A percentile compares a stretch with the other conserved stretches of the same genome.
These are phyloP conservation scores for Lordiphosa andalusiaca DNA, from an alignment of 2,888 invertebrate genomes.

Conservation along the genomic window DNA sequence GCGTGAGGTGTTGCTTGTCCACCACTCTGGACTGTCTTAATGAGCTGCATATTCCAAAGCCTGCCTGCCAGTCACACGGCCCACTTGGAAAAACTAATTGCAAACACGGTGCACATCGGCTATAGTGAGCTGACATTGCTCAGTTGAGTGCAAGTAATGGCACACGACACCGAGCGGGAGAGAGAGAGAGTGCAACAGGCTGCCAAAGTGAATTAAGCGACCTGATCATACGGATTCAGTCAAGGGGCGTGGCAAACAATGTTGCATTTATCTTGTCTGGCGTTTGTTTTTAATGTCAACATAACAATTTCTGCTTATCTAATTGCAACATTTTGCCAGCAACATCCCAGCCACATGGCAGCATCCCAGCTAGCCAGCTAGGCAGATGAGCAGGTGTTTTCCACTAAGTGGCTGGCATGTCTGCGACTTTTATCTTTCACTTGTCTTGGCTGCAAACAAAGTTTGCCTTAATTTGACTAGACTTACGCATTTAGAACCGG, in stretches of 20 bases:
- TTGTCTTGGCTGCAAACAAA: constrained; percentile 40
- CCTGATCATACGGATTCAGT: constrained; percentile 1
- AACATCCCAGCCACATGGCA: constrained; percentile 4
- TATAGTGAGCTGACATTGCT: constrained; percentile 46
- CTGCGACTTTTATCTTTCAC: constrained; percentile 45
- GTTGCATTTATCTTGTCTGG: constrained; percentile 57
- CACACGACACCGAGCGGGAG: constrained; percentile 46
- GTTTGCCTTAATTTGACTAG: constrained; percentile 71
- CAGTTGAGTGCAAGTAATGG: constrained; percentile 66
- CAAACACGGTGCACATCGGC: constrained; percentile 51
- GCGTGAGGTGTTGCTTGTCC: constrained; percentile 43
- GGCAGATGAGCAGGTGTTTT: constrained; percentile 68
- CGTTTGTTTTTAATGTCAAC: constrained; percentile 63
- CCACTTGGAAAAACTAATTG: constrained; percentile 71
- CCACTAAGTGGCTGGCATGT: constrained; percentile 60
- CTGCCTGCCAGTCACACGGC: constrained; percentile 65
- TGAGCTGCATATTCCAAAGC: constrained; percentile 47
- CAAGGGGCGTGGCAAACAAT: constrained; percentile 26
- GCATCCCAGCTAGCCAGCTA: neutral
- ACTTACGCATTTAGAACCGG: constrained; percentile 75
- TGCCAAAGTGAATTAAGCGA: constrained; percentile 45
- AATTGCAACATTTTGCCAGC: constrained; percentile 68
- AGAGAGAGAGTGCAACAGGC: constrained; percentile 24
- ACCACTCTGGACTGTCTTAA: constrained; percentile 40
- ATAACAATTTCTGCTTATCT: constrained; percentile 75